Base-by-base conservation (phyloP, 1,140 invertebrate genomes). In the Drosophila eugracilis region DNA sequence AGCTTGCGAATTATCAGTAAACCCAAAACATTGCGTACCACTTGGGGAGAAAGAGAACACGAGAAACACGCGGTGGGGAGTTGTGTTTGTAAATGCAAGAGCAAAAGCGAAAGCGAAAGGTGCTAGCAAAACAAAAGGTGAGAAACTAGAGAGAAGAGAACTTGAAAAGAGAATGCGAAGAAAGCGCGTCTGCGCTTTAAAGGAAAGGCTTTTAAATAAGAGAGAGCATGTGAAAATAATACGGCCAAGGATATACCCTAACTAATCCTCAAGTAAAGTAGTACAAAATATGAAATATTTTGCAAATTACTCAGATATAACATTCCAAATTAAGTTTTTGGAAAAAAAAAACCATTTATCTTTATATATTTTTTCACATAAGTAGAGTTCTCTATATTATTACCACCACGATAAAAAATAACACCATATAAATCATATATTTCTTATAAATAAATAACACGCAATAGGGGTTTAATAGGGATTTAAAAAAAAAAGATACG, bases 81-180 rank as follows among this genome's bases (percentile, higher is more conserved):
- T n/a, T n/a, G n/a, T 14, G 14, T 14, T 12, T 24, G 14, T 26
- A 30, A 52, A 30, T 72, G 52, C 50, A 49, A 26, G 44, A 50
- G 32, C 36, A 36, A 65, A 74, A 34, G 34, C 26, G 37, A 62
- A 62, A 42, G 36, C 71, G 59, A 74, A 73, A 49, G 57, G 34
- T 49, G 52, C 5, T 49, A 75, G 72, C 72, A 75, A 57, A 75
- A 75, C 72, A 75, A 75, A 75, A 44, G 24, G 28, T 19, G 19
- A 53, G 19, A 62, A 62, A 22, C 15, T 1, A 28, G 32, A 9
- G n/a, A 32, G 12, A 17, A 17, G 9, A 22, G 2, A 17, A 17
- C 4, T 3, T 0, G n/a, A 30, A 57, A 24, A 22, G 22, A 44
- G 22, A 58, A 39, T 19, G 30, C 14, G 19, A 15, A 19, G 39